A percentile compares a stretch with the other conserved stretches of the same genome.
These are phyloP conservation scores for Machimus atricapillus DNA, from an alignment of 2,888 invertebrate genomes.

Conservation along the genomic window DNA sequence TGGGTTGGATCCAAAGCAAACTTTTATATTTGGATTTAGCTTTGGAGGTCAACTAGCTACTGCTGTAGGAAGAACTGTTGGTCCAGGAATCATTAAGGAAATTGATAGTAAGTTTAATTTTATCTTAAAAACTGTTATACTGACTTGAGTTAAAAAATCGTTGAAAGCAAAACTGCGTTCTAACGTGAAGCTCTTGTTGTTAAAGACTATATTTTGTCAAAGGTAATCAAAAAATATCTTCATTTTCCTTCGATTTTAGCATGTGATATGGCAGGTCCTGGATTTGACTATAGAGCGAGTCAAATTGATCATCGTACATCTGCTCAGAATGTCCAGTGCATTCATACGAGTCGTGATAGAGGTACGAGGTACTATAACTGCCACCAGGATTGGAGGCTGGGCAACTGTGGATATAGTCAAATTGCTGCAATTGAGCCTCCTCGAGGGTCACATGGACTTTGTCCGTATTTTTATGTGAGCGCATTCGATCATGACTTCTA, in stretches of 20 bases:
- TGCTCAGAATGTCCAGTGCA: conserved; percentile 58
- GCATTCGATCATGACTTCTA: conserved; percentile 59
- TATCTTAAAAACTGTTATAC: neutral
- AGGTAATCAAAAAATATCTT: neutral
- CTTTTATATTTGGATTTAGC: conserved; percentile 60
- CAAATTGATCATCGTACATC: conserved; percentile 54
- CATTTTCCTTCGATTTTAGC: conserved; percentile 49
- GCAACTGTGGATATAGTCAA: conserved; percentile 57
- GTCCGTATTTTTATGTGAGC: conserved; percentile 58
- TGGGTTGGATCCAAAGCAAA: conserved; percentile 54
- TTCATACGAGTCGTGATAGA: conserved; percentile 59
- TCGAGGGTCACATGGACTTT: conserved; percentile 56
- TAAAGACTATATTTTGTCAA: too few species aligned
- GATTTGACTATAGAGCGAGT: conserved; percentile 55
- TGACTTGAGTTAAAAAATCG: too few species aligned
- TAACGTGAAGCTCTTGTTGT: too few species aligned
- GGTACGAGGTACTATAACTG: conserved; percentile 57
- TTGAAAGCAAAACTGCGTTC: too few species aligned
- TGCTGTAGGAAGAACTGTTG: conserved; percentile 54
- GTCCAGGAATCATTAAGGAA: conserved; percentile 52
- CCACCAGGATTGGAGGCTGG: conserved; percentile 59
- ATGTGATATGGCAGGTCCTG: conserved; percentile 61
- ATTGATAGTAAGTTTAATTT: conserved; percentile 56
- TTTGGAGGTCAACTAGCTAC: conserved; percentile 59
- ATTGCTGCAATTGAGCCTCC: conserved; percentile 55